A percentile compares a stretch with the other conserved stretches of the same genome.
phyloP scores from a whole-genome alignment of 1,140 invertebrate species.

The Drosophila tropicalis region DNA sequence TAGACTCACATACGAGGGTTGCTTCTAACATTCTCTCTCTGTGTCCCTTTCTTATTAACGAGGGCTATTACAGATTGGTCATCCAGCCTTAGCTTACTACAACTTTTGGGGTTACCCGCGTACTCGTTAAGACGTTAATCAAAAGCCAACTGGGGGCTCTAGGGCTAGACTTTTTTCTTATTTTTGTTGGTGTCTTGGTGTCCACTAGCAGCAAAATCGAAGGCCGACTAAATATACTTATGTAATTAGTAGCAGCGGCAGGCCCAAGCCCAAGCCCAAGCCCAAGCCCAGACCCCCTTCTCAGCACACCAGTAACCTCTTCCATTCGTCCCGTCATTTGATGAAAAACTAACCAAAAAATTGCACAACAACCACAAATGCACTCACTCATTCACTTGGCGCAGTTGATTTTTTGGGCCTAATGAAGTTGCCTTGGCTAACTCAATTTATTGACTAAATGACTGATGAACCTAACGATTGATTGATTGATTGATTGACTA shows the following conservation, averaged over 20 bases:
- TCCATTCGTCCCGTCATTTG: neutral
- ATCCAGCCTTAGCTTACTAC: neutral
- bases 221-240: conserved; percentile 68
- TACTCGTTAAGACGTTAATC: conserved; percentile 76
- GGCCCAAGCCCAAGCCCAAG: neutral
- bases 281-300: neutral
- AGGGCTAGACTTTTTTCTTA: conserved; percentile 29
- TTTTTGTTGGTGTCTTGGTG: neutral
- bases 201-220: conserved; percentile 62
- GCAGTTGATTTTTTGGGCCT: conserved; percentile 56
- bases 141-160: conserved; percentile 61
- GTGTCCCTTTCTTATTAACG: too few relatives aligned
- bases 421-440: conserved; percentile 66
- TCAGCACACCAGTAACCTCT: neutral
- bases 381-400: conserved; percentile 15
- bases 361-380: conserved; percentile 56
- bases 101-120: neutral
- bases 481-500: conserved; percentile 33
- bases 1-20: conserved; percentile 29
- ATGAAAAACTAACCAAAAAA: conserved; percentile 36
- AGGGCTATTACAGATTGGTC: neutral
- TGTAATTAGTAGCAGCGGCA: conserved; percentile 68
- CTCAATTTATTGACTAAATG: conserved; percentile 77
- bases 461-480: conserved; percentile 51
- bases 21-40: neutral